Evolutionary conservation across 92 coral and sea anemone genomes (phyloP).

Genomic region (Pocillopora grandis): DNA sequence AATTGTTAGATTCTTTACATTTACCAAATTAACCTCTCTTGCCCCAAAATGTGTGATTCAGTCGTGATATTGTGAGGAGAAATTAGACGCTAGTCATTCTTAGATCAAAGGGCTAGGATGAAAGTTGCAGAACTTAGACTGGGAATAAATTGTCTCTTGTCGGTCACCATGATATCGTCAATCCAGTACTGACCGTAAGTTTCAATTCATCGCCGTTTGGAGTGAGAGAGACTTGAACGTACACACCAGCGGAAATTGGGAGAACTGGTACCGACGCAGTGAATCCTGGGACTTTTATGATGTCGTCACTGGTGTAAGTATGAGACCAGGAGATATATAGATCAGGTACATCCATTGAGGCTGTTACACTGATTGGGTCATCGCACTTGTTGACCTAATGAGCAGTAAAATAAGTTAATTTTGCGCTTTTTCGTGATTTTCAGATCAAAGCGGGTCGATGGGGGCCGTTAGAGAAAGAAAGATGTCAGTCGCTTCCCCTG

Average conservation of each 20-base stretch:
- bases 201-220: conserved; percentile 19
- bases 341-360: conserved; percentile 66
- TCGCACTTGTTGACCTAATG: conserved; percentile 56
- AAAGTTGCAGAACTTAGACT: neutral
- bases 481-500: too few relatives aligned
- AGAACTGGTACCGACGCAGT: neutral
- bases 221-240: conserved; percentile 45
- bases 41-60: too few relatives aligned
- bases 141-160: neutral
- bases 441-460: neutral
- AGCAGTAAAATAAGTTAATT: neutral
- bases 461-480: too few relatives aligned
- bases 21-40: neutral
- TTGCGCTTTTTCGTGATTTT: neutral
- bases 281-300: conserved; percentile 61
- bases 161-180: too few relatives aligned
- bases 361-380: conserved; percentile 65
- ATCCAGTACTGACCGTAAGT: conserved; percentile 33
- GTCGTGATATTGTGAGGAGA: too few relatives aligned
- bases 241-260: conserved; percentile 47
- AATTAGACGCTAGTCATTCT: too few relatives aligned
- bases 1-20: neutral
- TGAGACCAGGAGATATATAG: conserved; percentile 63
- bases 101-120: too few relatives aligned
- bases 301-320: conserved; percentile 53